Evolutionary conservation across 2,113 vertebrate species (phyloP), one percentile per base, ranked within the genome.

Genomic region (Polypterus bichir): DNA sequence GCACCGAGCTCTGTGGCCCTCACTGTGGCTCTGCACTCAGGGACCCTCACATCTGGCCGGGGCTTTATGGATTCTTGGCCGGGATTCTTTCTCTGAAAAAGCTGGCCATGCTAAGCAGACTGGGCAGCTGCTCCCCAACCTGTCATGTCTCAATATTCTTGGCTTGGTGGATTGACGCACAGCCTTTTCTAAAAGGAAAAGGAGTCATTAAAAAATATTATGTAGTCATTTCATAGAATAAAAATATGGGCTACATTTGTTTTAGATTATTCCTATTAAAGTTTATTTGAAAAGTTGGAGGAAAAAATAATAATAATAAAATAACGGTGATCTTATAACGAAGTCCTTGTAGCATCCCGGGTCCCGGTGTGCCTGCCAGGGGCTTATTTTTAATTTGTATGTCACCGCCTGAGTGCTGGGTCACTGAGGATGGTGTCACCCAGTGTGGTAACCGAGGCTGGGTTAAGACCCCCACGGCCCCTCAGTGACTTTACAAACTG

Each of bases 171-270:
- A 48, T 61, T 61, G 65, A 73, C 57, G n/a, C n/a, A 57, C 61
- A 47, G 64, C 54, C n/a, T 55, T 11, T 57, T 46, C 27, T 64
- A 63, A 60, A 54, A 46, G 54, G 69, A 65, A 69, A 71, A 71
- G 58, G 63, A 74, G 68, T 70, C 70, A 73, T 73, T 70, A 76
- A 76, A 77, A 52, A 66, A 74, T 73, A 71, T 70, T 68, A 62
- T 65, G 62, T 69, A 73, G 73, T 78, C 65, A 76, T 73, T 78
- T 73, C 56, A 67, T 72, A 69, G 69, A 68, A 76, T 74, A 74
- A 75, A 77, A 74, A 72, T 72, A 72, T 73, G 66, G 71, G 59
- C 69, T 68, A 64, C 72, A 76, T 74, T 74, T 75, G 71, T 68
- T 75, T 73, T 70, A 68, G 69, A 76, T 78, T 78, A 78, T 70